phyloP scores from a whole-genome alignment of 35 echinoderm and acorn worm species.

The Patiria miniata region DNA sequence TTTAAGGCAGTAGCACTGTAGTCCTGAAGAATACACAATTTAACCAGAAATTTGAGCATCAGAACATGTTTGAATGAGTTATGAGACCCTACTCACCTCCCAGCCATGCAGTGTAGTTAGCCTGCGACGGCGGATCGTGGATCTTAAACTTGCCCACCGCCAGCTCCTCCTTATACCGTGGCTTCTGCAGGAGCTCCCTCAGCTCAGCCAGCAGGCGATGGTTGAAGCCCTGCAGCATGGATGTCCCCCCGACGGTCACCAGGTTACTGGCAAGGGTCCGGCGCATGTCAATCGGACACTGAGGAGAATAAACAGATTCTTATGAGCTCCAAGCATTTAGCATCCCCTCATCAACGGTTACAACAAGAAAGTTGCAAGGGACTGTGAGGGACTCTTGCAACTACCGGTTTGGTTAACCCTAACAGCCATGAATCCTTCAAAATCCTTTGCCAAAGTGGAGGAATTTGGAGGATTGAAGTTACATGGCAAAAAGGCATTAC shows the following conservation, averaged over 20 bases:
- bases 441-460: no score
- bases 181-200: slow-evolving; percentile 52
- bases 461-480: no score
- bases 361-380: no score
- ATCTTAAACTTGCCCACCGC: slow-evolving; percentile 76
- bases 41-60: no score
- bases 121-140: slow-evolving; percentile 77
- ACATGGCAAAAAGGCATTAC: no score
- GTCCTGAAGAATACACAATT: no score
- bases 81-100: slow-evolving; percentile 90
- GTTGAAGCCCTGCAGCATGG: slow-evolving; percentile 78
- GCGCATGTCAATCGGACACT: slow-evolving; percentile 92
- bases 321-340: neutral
- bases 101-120: slow-evolving; percentile 97
- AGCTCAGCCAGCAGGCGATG: slow-evolving; percentile 77
- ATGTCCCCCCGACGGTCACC: slow-evolving; percentile 81
- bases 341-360: no score
- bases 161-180: slow-evolving; percentile 69
- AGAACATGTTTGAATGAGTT: no score
- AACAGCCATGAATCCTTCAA: no score
- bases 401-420: no score
- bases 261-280: slow-evolving; percentile 74
- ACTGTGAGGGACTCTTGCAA: no score
- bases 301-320: slow-evolving; percentile 30
- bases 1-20: no score